Conservation (phyloP, 1,140 invertebrate species). For the Wiebesia pumilae region DNA sequence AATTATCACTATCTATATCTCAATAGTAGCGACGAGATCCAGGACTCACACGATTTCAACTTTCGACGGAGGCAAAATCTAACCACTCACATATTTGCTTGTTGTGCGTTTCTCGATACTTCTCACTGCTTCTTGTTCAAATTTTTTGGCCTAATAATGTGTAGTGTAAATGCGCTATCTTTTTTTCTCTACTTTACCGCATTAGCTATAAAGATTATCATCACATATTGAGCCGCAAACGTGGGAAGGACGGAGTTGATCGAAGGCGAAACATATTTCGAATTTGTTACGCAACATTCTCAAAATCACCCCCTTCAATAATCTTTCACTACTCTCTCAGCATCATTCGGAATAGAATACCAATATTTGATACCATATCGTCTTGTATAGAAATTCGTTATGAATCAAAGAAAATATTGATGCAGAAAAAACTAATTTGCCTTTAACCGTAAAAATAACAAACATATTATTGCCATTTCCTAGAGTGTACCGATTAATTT, state of each 20-base stretch:
- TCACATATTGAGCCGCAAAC: conserved; percentile 36
- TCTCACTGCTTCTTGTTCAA: not conserved
- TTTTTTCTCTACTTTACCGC: conserved; percentile 23
- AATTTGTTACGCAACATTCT: conserved; percentile 16
- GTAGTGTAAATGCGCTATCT: conserved; percentile 22
- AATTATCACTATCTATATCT: conserved; percentile 5
- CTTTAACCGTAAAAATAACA: no score
- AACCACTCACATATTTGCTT: conserved; percentile 17
- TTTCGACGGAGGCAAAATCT: conserved; percentile 40
- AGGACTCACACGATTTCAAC: conserved; percentile 33
- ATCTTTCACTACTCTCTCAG: not conserved
- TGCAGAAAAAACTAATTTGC: not conserved
- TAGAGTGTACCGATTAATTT: not conserved
- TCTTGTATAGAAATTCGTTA: not conserved
- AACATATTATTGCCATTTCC: not conserved
- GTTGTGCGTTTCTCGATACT: conserved; percentile 19
- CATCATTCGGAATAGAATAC: not conserved
- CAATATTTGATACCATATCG: not conserved
- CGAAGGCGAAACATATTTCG: conserved; percentile 34
- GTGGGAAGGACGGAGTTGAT: conserved; percentile 51
- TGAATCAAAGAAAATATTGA: not conserved
- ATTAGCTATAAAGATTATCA: conserved; percentile 14
- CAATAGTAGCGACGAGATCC: not conserved
- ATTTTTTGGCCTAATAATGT: not conserved
- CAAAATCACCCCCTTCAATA: conserved; percentile 8